A percentile compares a stretch with the other conserved stretches of the same genome.
phyloP scores from a whole-genome alignment of 2,797 vertebrate species.

The Botia kubotai region DNA sequence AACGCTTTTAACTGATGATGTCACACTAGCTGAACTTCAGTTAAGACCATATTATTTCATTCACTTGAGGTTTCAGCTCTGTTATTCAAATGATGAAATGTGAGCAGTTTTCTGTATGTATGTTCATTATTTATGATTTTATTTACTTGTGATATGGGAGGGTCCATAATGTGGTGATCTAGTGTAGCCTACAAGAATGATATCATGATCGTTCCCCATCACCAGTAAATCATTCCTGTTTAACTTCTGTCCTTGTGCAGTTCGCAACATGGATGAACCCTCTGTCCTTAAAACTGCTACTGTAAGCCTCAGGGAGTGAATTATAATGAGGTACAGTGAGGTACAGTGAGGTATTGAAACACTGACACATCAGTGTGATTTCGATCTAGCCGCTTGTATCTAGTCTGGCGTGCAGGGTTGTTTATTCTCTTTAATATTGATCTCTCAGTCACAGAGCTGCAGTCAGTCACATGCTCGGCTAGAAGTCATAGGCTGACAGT shows the following conservation, averaged over 20 bases:
- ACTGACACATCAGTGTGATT: slow-evolving; percentile 1
- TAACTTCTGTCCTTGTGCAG: neutral
- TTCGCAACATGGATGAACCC: neutral
- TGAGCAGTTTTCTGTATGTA: neutral
- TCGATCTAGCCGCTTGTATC: neutral
- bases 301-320: neutral
- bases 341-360: slow-evolving; percentile 9
- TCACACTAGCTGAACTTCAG: too few relatives aligned
- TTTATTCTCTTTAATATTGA: slow-evolving; percentile 7
- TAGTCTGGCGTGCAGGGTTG: neutral
- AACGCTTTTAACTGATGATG: too few relatives aligned
- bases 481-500: neutral
- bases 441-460: neutral
- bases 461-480: slow-evolving; percentile 4
- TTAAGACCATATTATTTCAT: too few relatives aligned
- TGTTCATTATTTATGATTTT: neutral
- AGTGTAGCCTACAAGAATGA: neutral
- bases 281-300: neutral
- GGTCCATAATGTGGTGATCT: neutral
- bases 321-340: neutral
- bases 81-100: too few relatives aligned
- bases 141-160: too few relatives aligned
- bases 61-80: too few relatives aligned
- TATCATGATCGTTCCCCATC: neutral
- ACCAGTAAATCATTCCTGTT: neutral